A percentile compares a stretch with the other conserved stretches of the same genome.
phyloP scores from a whole-genome alignment of 2,888 invertebrate genomes.

The Drosophila bunnanda region DNA sequence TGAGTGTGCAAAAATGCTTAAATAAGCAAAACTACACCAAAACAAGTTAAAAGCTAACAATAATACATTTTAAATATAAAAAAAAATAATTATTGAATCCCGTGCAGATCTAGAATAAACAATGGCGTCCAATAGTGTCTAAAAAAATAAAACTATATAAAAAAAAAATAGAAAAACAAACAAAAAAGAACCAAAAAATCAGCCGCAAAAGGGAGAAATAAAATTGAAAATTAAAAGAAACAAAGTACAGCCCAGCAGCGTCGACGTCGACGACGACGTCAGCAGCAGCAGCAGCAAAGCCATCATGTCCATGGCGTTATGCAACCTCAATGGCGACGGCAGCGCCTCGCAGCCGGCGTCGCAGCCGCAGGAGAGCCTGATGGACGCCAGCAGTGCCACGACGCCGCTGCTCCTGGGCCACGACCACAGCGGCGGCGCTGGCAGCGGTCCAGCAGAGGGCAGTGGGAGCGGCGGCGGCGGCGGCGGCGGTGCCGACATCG shows the following conservation, averaged over 20 bases:
- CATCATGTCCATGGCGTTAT: slow-evolving; percentile 79
- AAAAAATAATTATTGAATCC: neutral
- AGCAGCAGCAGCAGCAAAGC: slow-evolving; percentile 3
- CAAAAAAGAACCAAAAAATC: slow-evolving; percentile 9
- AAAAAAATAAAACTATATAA: neutral
- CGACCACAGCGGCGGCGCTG: slow-evolving; percentile 34
- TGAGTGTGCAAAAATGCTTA: neutral
- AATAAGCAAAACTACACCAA: slow-evolving; percentile 5
- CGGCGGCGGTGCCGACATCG: slow-evolving; percentile 1
- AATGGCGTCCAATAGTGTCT: slow-evolving; percentile 42
- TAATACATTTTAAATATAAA: neutral
- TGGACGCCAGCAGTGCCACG: slow-evolving; percentile 59
- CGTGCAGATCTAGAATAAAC: slow-evolving; percentile 18
- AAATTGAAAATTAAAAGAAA: slow-evolving; percentile 9
- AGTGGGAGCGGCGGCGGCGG: slow-evolving; percentile 1
- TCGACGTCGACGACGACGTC: slow-evolving; percentile 7
- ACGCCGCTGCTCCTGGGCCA: slow-evolving; percentile 72
- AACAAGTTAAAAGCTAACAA: neutral
- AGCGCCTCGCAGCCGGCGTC: slow-evolving; percentile 39
- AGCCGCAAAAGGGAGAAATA: neutral
- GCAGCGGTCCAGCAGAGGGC: slow-evolving; percentile 18
- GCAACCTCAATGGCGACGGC: slow-evolving; percentile 73
- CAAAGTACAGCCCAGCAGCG: slow-evolving; percentile 9
- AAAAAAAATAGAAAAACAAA: neutral
- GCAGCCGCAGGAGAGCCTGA: slow-evolving; percentile 22